Percentiles rank a stretch among this genome's conserved stretches.
Conservation (phyloP, 2,797 vertebrate species). For the Darevskia mixta region DNA sequence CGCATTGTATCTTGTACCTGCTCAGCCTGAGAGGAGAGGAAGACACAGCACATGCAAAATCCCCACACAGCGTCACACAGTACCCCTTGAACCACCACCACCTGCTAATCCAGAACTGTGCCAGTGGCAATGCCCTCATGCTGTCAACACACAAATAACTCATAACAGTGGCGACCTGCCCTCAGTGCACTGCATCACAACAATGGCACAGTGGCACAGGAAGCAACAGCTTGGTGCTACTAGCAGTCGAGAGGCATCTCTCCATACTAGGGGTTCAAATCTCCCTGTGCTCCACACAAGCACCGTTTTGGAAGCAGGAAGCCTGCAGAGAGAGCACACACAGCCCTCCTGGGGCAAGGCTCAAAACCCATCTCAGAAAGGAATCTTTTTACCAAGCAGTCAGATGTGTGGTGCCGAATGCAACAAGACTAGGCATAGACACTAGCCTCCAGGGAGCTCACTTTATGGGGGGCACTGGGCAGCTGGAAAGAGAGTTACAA, state of each 20-base stretch:
- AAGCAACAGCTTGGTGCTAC: neutral
- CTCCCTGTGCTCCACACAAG: neutral
- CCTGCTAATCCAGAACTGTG: too few relatives aligned
- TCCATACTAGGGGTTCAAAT: neutral
- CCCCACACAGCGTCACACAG: neutral
- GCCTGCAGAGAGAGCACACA: neutral
- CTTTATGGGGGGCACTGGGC: neutral
- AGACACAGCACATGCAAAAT: neutral
- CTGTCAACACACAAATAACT: neutral
- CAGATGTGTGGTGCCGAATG: neutral
- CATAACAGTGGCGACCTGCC: neutral
- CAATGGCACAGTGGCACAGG: neutral
- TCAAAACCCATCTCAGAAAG: neutral
- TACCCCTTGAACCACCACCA: neutral
- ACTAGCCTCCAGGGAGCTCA: neutral
- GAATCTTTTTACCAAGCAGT: neutral
- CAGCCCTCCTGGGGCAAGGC: too few relatives aligned
- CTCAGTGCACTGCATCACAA: neutral
- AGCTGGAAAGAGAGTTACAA: neutral
- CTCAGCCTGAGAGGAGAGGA: neutral
- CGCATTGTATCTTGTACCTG: neutral
- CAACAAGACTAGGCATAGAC: neutral
- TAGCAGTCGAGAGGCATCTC: neutral
- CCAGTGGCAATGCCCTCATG: too few relatives aligned
- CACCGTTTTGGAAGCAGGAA: neutral